phyloP scores from a whole-genome alignment of 2,888 invertebrate genomes.

The Chrysotoxum bicinctum region DNA sequence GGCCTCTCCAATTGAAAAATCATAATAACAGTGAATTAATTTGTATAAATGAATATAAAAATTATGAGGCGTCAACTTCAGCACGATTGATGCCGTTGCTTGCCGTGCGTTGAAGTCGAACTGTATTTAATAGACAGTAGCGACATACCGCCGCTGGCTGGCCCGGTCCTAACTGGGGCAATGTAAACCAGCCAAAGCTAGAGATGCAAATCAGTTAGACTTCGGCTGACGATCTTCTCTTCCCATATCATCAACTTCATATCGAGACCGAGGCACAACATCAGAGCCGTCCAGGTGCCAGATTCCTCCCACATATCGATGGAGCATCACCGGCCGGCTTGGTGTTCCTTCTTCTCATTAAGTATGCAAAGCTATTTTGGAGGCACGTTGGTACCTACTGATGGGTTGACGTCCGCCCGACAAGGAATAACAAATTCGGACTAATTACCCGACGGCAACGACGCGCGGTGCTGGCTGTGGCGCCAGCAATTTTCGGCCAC shows the following conservation, averaged over 20 bases:
- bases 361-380: constrained; percentile 57
- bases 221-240: constrained; percentile 52
- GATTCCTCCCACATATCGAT: constrained; percentile 69
- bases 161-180: constrained; percentile 30
- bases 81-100: neutral
- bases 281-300: constrained; percentile 67
- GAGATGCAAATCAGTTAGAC: constrained; percentile 67
- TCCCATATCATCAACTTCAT: neutral
- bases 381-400: neutral
- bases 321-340: constrained; percentile 31
- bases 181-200: constrained; percentile 54
- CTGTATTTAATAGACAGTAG: neutral
- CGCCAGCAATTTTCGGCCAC: constrained; percentile 51
- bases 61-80: constrained; percentile 73
- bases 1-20: constrained; percentile 65
- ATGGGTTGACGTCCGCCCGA: constrained; percentile 48
- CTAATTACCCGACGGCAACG: constrained; percentile 60
- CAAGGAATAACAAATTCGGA: constrained; percentile 69
- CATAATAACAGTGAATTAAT: constrained; percentile 78
- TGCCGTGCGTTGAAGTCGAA: neutral
- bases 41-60: constrained; percentile 81
- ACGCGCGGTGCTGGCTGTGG: neutral
- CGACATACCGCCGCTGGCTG: constrained; percentile 17
- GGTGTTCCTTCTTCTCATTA: constrained; percentile 53
- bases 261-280: neutral